Conservation (phyloP, 92 coral and sea anemone genomes). For the Epizoanthus scotinus region DNA sequence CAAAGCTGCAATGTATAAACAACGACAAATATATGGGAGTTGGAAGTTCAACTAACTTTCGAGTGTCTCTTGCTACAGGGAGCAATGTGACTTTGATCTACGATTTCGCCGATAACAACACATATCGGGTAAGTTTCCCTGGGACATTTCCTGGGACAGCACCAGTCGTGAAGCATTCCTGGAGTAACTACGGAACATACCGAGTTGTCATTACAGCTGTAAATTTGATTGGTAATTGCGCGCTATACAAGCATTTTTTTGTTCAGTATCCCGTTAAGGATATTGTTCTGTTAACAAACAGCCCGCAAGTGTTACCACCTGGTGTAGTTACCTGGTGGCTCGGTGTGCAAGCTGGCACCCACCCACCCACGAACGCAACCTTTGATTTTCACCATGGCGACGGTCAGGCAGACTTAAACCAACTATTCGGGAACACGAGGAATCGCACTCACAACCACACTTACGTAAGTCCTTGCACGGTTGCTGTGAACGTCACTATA, state of each 20-base stretch:
- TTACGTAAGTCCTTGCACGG: constrained; percentile 53
- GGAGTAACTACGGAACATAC: constrained; percentile 54
- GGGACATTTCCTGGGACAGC: constrained; percentile 46
- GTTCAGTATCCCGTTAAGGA: constrained; percentile 64
- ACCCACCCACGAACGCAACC: constrained; percentile 84
- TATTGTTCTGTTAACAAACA: constrained; percentile 47
- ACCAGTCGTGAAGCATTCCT: constrained; percentile 43
- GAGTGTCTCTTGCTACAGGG: constrained; percentile 55
- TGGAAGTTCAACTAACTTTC: constrained; percentile 32
- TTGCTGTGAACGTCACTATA: constrained; percentile 54
- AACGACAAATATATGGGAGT: constrained; percentile 52
- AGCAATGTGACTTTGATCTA: constrained; percentile 72
- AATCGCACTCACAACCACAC: constrained; percentile 38
- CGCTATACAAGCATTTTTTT: constrained; percentile 3
- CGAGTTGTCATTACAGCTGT: constrained; percentile 42
- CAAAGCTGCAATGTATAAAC: constrained; percentile 31
- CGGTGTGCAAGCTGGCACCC: constrained; percentile 43
- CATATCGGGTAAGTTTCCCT: constrained; percentile 17
- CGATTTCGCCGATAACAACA: constrained; percentile 65
- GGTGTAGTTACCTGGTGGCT: constrained; percentile 63
- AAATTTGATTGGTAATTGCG: constrained; percentile 58
- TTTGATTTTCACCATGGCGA: constrained; percentile 66
- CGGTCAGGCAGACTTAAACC: not conserved
- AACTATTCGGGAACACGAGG: constrained; percentile 36
- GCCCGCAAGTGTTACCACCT: constrained; percentile 76